These are phyloP conservation scores for Lepus europaeus DNA, from an alignment of 2,113 vertebrate genomes.

Conservation along the genomic window DNA sequence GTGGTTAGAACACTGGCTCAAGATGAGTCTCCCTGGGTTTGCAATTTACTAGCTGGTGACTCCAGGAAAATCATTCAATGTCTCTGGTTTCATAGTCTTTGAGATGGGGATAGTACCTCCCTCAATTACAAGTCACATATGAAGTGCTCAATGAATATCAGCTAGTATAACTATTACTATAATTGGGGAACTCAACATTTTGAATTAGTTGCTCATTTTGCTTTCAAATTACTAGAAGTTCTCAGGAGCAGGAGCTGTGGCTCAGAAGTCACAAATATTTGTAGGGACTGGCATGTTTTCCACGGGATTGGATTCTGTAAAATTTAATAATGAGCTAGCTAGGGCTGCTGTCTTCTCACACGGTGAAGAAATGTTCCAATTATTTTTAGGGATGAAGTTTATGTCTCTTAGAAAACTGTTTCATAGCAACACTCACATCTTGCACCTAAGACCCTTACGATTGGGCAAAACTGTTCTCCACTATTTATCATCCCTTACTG, in stretches of 20 bases:
- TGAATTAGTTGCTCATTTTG: background rate
- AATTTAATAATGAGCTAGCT: conserved; percentile 22
- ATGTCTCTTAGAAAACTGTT: conserved; percentile 43
- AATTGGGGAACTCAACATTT: background rate
- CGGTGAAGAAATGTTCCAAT: background rate
- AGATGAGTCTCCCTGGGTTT: background rate
- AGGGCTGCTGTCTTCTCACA: background rate
- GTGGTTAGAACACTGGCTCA: background rate
- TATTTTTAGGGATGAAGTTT: background rate
- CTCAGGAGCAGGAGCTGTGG: conserved; percentile 26
- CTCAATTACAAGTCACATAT: background rate
- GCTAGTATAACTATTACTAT: background rate
- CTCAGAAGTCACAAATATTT: background rate
- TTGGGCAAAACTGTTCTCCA: conserved; percentile 42
- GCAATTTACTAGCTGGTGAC: conserved; percentile 26
- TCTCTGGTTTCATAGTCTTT: background rate
- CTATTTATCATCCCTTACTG: conserved; percentile 35
- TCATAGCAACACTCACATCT: background rate
- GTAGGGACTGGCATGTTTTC: background rate
- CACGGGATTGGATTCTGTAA: background rate
- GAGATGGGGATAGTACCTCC: background rate
- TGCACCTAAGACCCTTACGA: conserved; percentile 30
- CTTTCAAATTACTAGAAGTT: conserved; percentile 57
- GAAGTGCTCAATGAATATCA: background rate
- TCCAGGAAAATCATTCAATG: background rate